Evolutionary conservation across 2,888 invertebrate genomes (phyloP).

Genomic region (Chalcosyrphus nemorum): DNA sequence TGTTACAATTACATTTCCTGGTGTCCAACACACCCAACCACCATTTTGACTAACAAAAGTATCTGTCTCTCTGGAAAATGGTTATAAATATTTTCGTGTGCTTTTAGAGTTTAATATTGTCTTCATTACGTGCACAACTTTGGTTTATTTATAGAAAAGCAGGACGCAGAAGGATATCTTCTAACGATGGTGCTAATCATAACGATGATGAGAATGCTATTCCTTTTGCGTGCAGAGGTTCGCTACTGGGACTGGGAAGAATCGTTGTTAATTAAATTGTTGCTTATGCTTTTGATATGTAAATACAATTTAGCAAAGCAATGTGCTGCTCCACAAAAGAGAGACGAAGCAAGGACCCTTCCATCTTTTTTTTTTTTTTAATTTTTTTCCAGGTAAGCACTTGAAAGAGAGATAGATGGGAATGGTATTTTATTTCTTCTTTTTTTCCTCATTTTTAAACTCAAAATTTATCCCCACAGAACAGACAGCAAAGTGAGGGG

Average conservation of each 20-base stretch:
- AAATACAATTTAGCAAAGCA: conserved; percentile 29
- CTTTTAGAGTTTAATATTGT: not conserved
- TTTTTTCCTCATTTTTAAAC: too few species aligned
- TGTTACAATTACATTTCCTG: not conserved
- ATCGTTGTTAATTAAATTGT: conserved; percentile 52
- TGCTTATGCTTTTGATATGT: conserved; percentile 52
- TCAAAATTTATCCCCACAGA: too few species aligned
- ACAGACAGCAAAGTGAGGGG: not conserved
- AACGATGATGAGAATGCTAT: not conserved
- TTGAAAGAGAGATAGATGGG: not conserved
- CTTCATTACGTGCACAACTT: not conserved
- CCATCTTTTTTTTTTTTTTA: not conserved
- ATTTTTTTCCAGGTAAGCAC: not conserved
- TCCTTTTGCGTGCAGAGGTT: not conserved
- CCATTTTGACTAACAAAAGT: not conserved
- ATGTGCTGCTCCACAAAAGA: not conserved
- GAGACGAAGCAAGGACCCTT: not conserved
- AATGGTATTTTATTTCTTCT: conserved; percentile 14
- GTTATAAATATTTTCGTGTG: not conserved
- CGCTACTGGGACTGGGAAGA: too few species aligned
- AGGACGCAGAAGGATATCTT: not conserved
- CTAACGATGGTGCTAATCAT: not conserved
- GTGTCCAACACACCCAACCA: not conserved
- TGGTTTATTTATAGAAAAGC: not conserved
- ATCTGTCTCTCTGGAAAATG: not conserved